A percentile compares a stretch with the other conserved stretches of the same genome.
phyloP scores from a whole-genome alignment of 2,113 vertebrate genomes.

The Cacatua alba region DNA sequence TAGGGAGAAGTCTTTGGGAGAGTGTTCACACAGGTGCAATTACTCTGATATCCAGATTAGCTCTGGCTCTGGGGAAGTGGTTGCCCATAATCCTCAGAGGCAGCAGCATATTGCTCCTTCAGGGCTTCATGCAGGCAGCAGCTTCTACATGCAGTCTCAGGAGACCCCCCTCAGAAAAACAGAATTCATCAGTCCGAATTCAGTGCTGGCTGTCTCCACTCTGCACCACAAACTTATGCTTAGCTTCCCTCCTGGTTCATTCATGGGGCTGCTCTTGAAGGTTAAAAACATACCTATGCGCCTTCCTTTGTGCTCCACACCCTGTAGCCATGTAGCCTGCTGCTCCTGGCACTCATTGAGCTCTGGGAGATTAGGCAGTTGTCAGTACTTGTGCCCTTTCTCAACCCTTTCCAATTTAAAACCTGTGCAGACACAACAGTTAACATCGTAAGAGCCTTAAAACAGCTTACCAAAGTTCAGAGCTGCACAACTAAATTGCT shows the following conservation, averaged over 20 bases:
- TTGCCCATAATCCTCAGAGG: background rate
- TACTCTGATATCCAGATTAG: background rate
- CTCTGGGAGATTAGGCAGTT: background rate
- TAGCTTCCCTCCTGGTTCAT: background rate
- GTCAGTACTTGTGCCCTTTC: accelerated
- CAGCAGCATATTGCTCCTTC: background rate
- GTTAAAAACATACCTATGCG: background rate
- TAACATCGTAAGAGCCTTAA: background rate
- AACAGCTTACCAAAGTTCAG: constrained; percentile 12
- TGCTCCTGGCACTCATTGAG: background rate
- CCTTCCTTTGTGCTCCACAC: accelerated
- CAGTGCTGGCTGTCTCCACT: accelerated
- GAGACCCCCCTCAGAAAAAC: background rate
- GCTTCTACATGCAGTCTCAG: background rate
- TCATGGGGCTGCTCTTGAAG: background rate
- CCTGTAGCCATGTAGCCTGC: background rate
- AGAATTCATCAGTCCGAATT: background rate
- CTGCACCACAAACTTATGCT: background rate
- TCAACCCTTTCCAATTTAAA: background rate
- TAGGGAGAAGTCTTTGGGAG: background rate
- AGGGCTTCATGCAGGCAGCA: accelerated
- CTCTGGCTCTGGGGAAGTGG: background rate
- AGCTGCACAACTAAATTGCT: constrained; percentile 21
- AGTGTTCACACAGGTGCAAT: background rate
- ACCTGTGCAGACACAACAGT: background rate